These are phyloP conservation scores for Brachionus rubens DNA, from an alignment of 1,140 invertebrate genomes.

Conservation along the genomic window DNA sequence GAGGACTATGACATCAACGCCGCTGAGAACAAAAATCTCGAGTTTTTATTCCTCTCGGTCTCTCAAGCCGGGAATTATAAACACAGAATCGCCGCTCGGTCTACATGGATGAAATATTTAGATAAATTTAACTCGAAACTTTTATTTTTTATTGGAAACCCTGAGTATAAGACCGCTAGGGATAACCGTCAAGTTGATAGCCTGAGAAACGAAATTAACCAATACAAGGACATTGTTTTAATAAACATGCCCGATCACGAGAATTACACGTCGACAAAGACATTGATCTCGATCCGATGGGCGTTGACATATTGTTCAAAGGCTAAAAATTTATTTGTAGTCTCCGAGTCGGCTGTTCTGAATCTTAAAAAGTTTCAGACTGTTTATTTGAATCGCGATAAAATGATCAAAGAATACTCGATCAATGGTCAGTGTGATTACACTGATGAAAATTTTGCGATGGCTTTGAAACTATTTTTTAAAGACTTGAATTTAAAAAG, in stretches of 20 bases:
- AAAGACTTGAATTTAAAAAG: constrained; percentile 10
- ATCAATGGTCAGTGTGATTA: constrained; percentile 36
- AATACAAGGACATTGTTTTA: constrained; percentile 1
- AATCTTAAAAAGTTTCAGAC: constrained; percentile 23
- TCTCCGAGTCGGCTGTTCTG: constrained; percentile 31
- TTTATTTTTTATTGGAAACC: constrained; percentile 12
- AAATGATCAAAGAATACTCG: background rate
- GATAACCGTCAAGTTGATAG: background rate
- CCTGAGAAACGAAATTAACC: background rate
- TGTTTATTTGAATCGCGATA: background rate
- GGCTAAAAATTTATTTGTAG: constrained; percentile 2
- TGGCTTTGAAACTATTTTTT: constrained; percentile 30
- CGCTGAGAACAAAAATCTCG: background rate
- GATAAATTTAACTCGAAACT: constrained; percentile 30
- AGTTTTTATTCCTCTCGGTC: background rate
- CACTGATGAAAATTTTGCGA: constrained; percentile 41
- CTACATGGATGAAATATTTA: constrained; percentile 40
- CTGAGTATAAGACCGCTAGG: background rate
- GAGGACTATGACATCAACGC: background rate
- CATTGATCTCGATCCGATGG: constrained; percentile 34
- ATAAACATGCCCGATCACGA: constrained; percentile 45
- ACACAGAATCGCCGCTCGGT: background rate
- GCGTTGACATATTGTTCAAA: constrained; percentile 29
- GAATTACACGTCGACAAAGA: constrained; percentile 20
- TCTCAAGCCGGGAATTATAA: background rate